A percentile compares a stretch with the other conserved stretches of the same genome.
These are phyloP conservation scores for Archocentrus centrarchus DNA, from an alignment of 2,113 vertebrate species.

Conservation along the genomic window DNA sequence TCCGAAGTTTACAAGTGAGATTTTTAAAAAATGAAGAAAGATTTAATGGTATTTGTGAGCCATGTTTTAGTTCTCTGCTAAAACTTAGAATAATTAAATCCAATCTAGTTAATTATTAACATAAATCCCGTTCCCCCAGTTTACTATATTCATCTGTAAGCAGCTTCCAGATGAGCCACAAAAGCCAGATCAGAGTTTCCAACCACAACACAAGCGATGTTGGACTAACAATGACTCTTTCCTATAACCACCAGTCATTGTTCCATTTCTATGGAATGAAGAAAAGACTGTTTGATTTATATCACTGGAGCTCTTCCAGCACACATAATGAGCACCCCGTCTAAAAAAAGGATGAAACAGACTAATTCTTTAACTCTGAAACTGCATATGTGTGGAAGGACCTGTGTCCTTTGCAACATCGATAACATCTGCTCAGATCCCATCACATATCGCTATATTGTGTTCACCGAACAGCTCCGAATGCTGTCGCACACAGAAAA, in stretches of 20 bases:
- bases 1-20: not conserved
- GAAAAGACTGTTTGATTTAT: conserved; percentile 38
- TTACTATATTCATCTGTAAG: conserved; percentile 21
- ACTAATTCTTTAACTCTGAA: conserved; percentile 29
- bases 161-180: conserved; percentile 7
- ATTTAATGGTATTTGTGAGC: not conserved
- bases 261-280: conserved; percentile 12
- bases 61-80: not conserved
- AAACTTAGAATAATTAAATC: not conserved
- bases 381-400: conserved; percentile 11
- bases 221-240: conserved; percentile 5
- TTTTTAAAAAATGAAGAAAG: not conserved
- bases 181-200: conserved; percentile 49
- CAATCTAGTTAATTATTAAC: not conserved
- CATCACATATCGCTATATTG: conserved; percentile 43
- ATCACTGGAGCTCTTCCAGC: conserved; percentile 37
- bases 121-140: conserved; percentile 7
- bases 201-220: conserved; percentile 18
- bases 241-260: conserved; percentile 10
- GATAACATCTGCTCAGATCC: conserved; percentile 47
- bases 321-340: conserved; percentile 39
- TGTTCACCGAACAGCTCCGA: conserved; percentile 11
- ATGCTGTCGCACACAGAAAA: conserved; percentile 15
- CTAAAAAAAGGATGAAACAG: conserved; percentile 28
- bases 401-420: conserved; percentile 33